Conservation (phyloP, 2,113 vertebrate species). For the Chaenocephalus aceratus region DNA sequence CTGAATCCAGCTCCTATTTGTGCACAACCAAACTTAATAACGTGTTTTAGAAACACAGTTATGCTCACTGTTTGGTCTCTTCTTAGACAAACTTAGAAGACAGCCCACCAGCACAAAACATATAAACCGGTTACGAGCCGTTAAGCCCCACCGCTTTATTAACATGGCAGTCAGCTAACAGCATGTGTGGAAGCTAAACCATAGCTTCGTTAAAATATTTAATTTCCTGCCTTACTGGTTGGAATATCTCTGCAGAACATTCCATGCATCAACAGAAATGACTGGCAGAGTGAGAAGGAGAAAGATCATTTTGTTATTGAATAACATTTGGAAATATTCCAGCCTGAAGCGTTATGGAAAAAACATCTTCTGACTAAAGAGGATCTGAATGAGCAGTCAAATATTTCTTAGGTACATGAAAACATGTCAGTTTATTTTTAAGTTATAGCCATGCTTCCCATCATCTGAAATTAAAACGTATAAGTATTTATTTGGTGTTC, state of each 20-base stretch:
- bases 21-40: too few relatives aligned
- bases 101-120: not conserved
- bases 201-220: too few relatives aligned
- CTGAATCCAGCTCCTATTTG: too few relatives aligned
- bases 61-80: too few relatives aligned
- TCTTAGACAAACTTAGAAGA: too few relatives aligned
- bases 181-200: not conserved
- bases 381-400: not conserved
- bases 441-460: not conserved
- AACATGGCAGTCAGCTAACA: not conserved
- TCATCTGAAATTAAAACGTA: not conserved
- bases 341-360: not conserved
- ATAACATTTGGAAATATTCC: not conserved
- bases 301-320: not conserved
- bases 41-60: too few relatives aligned
- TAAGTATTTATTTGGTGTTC: not conserved
- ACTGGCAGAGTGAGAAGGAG: not conserved
- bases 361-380: not conserved
- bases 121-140: not conserved
- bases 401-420: not conserved
- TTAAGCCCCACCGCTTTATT: not conserved
- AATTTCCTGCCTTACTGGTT: not conserved
- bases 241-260: not conserved
- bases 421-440: not conserved
- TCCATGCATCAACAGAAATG: too few relatives aligned